Evolutionary conservation across 2,113 vertebrate species (phyloP).

Genomic region (Ophiodon elongatus): DNA sequence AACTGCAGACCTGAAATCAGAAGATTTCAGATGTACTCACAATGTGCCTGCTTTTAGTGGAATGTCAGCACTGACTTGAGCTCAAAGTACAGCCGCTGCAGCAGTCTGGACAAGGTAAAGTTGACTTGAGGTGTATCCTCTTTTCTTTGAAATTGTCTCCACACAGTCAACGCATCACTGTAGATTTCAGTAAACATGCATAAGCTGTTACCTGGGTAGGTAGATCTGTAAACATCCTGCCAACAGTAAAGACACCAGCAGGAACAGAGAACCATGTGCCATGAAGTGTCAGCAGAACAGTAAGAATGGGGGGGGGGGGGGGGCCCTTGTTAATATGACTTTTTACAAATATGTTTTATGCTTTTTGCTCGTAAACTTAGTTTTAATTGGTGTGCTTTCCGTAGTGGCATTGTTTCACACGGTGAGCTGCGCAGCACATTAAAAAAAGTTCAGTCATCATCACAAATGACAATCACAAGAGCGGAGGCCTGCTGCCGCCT

Average conservation of each 20-base stretch:
- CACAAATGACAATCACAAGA: no score
- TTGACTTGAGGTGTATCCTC: conserved; percentile 18
- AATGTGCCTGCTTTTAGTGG: conserved; percentile 31
- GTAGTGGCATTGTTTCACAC: no score
- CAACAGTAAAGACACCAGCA: conserved; percentile 28
- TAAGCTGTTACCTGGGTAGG: conserved; percentile 49
- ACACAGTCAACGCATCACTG: conserved; percentile 26
- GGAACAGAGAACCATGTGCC: conserved; percentile 35
- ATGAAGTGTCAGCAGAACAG: conserved; percentile 1
- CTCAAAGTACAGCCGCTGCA: conserved; percentile 8
- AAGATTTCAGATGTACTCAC: conserved; percentile 40
- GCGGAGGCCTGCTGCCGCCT: not conserved
- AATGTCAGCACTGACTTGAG: conserved; percentile 49
- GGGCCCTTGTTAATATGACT: not conserved
- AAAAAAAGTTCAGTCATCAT: no score
- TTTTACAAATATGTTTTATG: not conserved
- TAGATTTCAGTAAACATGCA: conserved; percentile 65
- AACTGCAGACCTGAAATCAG: conserved; percentile 52
- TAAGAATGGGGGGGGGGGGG: not conserved
- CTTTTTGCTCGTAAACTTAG: no score
- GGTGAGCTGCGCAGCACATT: no score
- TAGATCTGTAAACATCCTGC: conserved; percentile 68
- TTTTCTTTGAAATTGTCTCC: conserved; percentile 7
- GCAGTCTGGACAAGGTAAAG: conserved; percentile 9
- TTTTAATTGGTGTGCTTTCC: no score